These are phyloP conservation scores for Fregetta grallaria DNA, from an alignment of 2,113 vertebrate species.

Conservation along the genomic window DNA sequence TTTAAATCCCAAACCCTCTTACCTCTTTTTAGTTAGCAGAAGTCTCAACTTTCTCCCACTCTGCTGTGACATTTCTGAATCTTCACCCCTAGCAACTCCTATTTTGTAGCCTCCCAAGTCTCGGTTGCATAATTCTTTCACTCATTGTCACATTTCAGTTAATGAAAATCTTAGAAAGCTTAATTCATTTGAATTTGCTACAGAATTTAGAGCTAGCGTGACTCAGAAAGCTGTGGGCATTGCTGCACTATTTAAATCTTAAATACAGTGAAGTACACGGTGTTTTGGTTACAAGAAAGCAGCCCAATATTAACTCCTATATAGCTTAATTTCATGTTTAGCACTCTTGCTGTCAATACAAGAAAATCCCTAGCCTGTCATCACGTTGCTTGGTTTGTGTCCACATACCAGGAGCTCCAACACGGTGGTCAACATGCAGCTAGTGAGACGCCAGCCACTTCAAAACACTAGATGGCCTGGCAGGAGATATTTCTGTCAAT, in stretches of 20 bases:
- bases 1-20: background rate
- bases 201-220: background rate
- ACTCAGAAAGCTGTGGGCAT: constrained; percentile 47
- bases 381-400: background rate
- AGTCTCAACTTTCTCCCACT: constrained; percentile 7
- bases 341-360: background rate
- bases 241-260: constrained; percentile 17
- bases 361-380: background rate
- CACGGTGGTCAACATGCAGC: background rate
- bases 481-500: background rate
- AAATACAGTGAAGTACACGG: background rate
- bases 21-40: background rate
- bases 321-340: background rate
- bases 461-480: background rate
- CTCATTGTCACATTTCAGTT: constrained; percentile 46
- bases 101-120: background rate
- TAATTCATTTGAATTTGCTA: constrained; percentile 41
- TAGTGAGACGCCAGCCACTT: background rate
- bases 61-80: constrained; percentile 13
- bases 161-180: constrained; percentile 56
- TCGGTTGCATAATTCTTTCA: constrained; percentile 9
- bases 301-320: background rate
- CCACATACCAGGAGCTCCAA: background rate
- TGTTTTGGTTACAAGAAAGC: background rate
- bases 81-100: constrained; percentile 3